Percentiles rank a stretch among this genome's conserved stretches.
phyloP scores from a whole-genome alignment of 1,140 invertebrate species.

The Mya arenaria region DNA sequence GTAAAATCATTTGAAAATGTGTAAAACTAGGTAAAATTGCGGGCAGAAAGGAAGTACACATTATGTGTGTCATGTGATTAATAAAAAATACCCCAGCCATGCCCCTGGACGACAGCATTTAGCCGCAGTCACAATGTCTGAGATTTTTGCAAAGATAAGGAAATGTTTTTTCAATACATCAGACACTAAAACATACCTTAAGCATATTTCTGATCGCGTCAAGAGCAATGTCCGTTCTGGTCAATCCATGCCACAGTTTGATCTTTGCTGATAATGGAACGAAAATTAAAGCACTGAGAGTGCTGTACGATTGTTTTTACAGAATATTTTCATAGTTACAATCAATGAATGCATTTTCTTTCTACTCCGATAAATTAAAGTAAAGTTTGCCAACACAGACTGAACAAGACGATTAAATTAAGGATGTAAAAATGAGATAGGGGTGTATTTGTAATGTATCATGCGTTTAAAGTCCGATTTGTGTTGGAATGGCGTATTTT shows the following conservation, averaged over 20 bases:
- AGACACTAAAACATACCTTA: conserved; percentile 19
- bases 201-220: conserved; percentile 15
- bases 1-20: too few species aligned
- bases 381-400: too few species aligned
- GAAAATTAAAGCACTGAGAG: background rate
- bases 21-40: background rate
- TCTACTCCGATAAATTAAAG: background rate
- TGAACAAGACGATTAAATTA: too few species aligned
- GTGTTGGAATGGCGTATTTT: too few species aligned
- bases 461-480: too few species aligned
- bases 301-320: background rate
- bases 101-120: background rate
- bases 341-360: background rate
- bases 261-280: conserved; percentile 25
- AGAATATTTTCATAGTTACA: background rate
- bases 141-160: background rate
- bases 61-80: background rate
- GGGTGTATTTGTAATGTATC: too few species aligned
- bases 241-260: conserved; percentile 37
- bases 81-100: background rate
- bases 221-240: conserved; percentile 38
- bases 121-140: background rate
- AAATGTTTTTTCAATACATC: background rate
- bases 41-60: background rate
- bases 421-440: too few species aligned